Conservation (phyloP, 2,888 invertebrate genomes). For the Campaea margaritaria region DNA sequence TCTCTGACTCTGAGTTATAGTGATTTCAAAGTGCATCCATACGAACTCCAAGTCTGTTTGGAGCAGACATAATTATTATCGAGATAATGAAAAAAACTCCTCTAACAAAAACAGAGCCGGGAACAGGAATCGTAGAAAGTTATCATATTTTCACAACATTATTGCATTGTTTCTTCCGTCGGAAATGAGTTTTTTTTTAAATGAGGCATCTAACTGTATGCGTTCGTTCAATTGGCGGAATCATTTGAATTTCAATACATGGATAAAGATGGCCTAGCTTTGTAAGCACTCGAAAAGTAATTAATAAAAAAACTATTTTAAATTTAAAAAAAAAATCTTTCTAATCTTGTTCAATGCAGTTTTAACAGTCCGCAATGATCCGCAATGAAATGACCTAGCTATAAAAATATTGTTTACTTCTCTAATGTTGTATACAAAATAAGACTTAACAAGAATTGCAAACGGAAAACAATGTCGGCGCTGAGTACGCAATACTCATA, state of each 20-base stretch:
- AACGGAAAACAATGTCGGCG: conserved; percentile 50
- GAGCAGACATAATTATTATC: no score
- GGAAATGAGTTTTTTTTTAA: background rate
- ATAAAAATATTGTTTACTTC: conserved; percentile 22
- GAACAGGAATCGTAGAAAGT: conserved; percentile 6
- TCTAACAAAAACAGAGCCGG: background rate
- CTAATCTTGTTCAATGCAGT: no score
- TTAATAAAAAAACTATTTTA: no score
- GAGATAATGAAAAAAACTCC: no score
- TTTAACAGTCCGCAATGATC: no score
- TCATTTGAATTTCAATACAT: background rate
- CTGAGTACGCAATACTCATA: conserved; percentile 72
- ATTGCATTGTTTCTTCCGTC: conserved; percentile 13
- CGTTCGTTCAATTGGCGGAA: background rate
- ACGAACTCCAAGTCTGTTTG: conserved; percentile 2
- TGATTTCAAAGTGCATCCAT: background rate
- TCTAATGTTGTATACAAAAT: conserved; percentile 12
- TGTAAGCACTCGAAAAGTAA: no score
- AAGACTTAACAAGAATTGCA: conserved; percentile 45
- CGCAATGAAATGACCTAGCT: no score
- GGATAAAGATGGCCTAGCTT: background rate
- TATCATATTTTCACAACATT: conserved; percentile 21
- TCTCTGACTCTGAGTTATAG: no score
- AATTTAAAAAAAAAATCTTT: no score
- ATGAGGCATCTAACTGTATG: background rate